phyloP scores from a whole-genome alignment of 2,888 invertebrate genomes.

The Philopedon plagiatum region DNA sequence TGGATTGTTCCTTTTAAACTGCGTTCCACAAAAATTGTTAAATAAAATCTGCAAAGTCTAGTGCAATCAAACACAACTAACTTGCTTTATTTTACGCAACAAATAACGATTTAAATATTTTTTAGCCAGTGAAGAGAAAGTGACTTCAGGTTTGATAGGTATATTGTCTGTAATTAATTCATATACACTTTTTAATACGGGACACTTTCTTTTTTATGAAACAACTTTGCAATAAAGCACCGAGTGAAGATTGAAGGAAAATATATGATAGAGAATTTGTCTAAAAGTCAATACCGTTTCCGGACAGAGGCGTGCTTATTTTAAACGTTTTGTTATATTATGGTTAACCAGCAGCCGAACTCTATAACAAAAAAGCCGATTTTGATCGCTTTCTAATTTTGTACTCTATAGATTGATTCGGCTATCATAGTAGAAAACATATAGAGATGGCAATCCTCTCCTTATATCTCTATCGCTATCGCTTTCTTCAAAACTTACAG shows the following conservation, averaged over 20 bases:
- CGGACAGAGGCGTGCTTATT: background rate
- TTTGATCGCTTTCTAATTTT: too few relatives aligned
- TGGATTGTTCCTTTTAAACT: too few relatives aligned
- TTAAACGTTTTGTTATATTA: too few relatives aligned
- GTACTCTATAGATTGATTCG: too few relatives aligned
- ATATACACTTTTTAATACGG: background rate
- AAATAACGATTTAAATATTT: slow-evolving; percentile 11
- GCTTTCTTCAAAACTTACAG: too few relatives aligned
- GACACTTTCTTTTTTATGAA: slow-evolving; percentile 15
- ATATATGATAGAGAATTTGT: background rate
- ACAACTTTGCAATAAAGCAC: background rate
- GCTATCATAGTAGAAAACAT: too few relatives aligned
- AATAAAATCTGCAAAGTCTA: background rate
- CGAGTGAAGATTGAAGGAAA: background rate
- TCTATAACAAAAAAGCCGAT: too few relatives aligned
- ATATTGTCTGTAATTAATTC: background rate
- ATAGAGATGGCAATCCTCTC: too few relatives aligned
- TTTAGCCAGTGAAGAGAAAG: background rate
- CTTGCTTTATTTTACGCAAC: background rate
- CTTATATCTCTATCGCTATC: too few relatives aligned
- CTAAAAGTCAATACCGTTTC: background rate
- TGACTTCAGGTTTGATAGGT: background rate
- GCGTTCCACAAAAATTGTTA: too few relatives aligned
- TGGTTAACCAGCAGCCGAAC: too few relatives aligned
- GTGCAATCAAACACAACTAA: background rate